Evolutionary conservation across 2,888 invertebrate species (phyloP).

Genomic region (Leptinotarsa haldemani): DNA sequence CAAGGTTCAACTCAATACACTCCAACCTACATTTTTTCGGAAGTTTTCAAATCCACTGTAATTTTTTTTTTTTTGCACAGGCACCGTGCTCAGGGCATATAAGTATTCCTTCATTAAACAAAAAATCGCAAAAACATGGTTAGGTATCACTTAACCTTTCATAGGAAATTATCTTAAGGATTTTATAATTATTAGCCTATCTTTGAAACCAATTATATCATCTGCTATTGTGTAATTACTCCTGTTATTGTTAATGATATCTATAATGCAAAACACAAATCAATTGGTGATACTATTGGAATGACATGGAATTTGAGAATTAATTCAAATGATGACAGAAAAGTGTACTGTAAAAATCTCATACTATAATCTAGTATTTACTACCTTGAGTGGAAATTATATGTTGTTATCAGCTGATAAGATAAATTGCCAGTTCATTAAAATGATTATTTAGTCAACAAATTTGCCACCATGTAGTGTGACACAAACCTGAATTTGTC

Average conservation of each 20-base stretch:
- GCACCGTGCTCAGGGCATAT: too few relatives aligned
- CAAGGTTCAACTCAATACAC: too few relatives aligned
- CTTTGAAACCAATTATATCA: neutral
- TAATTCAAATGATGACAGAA: neutral
- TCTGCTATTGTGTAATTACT: neutral
- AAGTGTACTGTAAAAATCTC: conserved; percentile 1
- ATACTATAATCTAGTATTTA: neutral
- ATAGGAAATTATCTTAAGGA: neutral
- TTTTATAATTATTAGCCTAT: conserved; percentile 6
- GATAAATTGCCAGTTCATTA: conserved; percentile 8
- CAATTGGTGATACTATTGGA: neutral
- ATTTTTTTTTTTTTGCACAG: too few relatives aligned
- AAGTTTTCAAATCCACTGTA: too few relatives aligned
- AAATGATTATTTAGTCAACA: conserved; percentile 25
- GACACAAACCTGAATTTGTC: neutral
- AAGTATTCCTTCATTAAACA: too few relatives aligned
- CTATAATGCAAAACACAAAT: neutral
- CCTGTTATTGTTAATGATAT: neutral
- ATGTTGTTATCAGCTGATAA: conserved; percentile 33
- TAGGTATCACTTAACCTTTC: too few relatives aligned
- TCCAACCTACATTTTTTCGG: too few relatives aligned
- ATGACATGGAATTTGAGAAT: neutral
- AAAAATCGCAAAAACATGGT: too few relatives aligned
- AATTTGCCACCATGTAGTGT: neutral
- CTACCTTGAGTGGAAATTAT: neutral